Conservation (phyloP, 2,888 invertebrate species). For the Sphinx pinastri region DNA sequence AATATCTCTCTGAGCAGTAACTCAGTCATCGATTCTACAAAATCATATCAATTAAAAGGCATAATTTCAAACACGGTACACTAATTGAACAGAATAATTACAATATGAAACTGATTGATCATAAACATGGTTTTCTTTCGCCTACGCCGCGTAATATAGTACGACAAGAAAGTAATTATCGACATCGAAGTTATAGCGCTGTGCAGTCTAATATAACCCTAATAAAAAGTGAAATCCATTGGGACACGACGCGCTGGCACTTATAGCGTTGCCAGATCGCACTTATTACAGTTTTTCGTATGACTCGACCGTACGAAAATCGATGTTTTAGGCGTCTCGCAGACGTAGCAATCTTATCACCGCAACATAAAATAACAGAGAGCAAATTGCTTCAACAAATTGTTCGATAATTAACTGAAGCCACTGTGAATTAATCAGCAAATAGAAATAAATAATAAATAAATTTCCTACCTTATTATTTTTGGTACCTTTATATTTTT, state of each 20-base stretch:
- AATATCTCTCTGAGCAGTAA: not conserved
- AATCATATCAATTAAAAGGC: not conserved
- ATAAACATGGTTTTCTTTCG: constrained; percentile 15
- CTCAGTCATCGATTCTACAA: not conserved
- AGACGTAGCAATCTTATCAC: too few relatives aligned
- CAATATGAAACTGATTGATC: not conserved
- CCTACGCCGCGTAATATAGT: constrained; percentile 6
- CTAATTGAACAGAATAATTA: not conserved
- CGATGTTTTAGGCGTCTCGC: too few relatives aligned
- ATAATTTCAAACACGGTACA: not conserved
- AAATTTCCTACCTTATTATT: too few relatives aligned
- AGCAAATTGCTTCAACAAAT: too few relatives aligned
- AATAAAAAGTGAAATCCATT: constrained; percentile 57
- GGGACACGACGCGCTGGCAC: constrained; percentile 16
- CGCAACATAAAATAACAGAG: too few relatives aligned
- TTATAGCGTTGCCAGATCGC: not conserved
- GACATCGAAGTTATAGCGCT: constrained; percentile 28
- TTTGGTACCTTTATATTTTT: too few relatives aligned
- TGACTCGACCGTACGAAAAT: too few relatives aligned
- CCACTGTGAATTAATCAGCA: too few relatives aligned
- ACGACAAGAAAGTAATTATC: constrained; percentile 23
- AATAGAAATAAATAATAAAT: too few relatives aligned
- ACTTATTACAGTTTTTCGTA: not conserved
- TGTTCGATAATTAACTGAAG: too few relatives aligned
- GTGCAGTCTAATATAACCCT: constrained; percentile 47